Evolutionary conservation across 2,113 vertebrate genomes (phyloP), one percentile per base, ranked within the genome.

Genomic region (Xiphophorus hellerii): DNA sequence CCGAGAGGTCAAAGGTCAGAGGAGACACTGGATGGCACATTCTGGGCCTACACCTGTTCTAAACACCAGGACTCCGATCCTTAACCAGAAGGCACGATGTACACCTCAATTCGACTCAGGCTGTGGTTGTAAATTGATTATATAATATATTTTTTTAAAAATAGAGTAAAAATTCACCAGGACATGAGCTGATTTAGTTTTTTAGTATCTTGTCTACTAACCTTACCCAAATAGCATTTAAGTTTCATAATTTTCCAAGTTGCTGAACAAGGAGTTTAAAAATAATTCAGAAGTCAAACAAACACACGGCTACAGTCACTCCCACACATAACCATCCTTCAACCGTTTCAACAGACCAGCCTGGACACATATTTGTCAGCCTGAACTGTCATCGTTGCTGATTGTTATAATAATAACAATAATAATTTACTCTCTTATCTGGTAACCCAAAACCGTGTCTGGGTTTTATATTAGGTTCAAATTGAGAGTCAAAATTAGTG

Each of bases 1-100:
- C 48, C 14, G 10, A 73, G 58, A 90, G 91, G 87, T 91, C 81
- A 91, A 51, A 90, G 91, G 86, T 91, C 81, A 92, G 58, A 15
- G 82, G 39, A 83, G 83, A 92, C 71, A 51, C 73, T 35, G 30
- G 28, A 71, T 88, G 90, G 89, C 80, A 76, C 76, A 77, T 72
- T 81, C 81, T 80, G 69, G 88, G 62, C 84, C 78, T 71, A 71
- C 80, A 76, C 61, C 54, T 13, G 69, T 42, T 73, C 62, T 87
- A 35, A 28, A 68, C 74, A 68, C 65, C 42, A 71, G 44, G 76
- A 82, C 66, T 69, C 69, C 68, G 70, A 42, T 62, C 65, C 39
- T 44, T 63, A 12, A 62, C 15, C 29, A 25, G 60, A 61, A 37
- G 27, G 74, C 27, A 29, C 20, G 12, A 29, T 25, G 44, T 77